A percentile compares a stretch with the other conserved stretches of the same genome.
phyloP scores from a whole-genome alignment of 2,888 invertebrate species.

The Allacma fusca region DNA sequence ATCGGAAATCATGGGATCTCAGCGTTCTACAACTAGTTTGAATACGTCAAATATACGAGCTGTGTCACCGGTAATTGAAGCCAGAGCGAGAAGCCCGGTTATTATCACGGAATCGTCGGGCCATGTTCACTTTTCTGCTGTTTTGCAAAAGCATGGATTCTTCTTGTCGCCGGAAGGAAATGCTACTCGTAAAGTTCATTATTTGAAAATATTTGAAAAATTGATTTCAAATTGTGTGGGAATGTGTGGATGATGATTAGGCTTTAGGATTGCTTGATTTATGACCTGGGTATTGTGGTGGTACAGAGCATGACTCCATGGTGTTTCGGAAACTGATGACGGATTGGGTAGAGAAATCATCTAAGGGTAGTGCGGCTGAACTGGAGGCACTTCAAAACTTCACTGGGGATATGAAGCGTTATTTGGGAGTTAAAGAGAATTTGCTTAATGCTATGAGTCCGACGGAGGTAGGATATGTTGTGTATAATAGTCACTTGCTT shows the following conservation, averaged over 20 bases:
- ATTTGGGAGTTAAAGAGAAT: conserved; percentile 32
- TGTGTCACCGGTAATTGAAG: neutral
- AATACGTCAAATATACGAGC: neutral
- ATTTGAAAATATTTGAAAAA: too few species aligned
- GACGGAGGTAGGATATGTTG: conserved; percentile 33
- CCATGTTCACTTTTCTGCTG: conserved; percentile 23
- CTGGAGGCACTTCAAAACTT: conserved; percentile 26
- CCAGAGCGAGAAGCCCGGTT: conserved; percentile 24
- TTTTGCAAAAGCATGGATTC: conserved; percentile 38
- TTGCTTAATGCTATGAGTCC: conserved; percentile 29
- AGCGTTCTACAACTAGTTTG: neutral
- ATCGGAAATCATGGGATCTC: conserved; percentile 25
- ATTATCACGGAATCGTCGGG: conserved; percentile 38
- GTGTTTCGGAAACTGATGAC: conserved; percentile 34
- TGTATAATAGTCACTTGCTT: too few species aligned
- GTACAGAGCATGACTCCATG: conserved; percentile 27
- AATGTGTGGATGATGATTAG: too few species aligned
- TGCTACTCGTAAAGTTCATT: conserved; percentile 18
- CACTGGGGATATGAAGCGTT: conserved; percentile 35
- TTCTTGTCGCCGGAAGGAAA: conserved; percentile 34
- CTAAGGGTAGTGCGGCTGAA: conserved; percentile 2
- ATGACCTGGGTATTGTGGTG: too few species aligned
- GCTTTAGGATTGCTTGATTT: neutral
- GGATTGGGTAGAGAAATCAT: conserved; percentile 25
- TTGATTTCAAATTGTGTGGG: too few species aligned